phyloP scores from a whole-genome alignment of 2,797 vertebrate species.

The Simalia tracyae region DNA sequence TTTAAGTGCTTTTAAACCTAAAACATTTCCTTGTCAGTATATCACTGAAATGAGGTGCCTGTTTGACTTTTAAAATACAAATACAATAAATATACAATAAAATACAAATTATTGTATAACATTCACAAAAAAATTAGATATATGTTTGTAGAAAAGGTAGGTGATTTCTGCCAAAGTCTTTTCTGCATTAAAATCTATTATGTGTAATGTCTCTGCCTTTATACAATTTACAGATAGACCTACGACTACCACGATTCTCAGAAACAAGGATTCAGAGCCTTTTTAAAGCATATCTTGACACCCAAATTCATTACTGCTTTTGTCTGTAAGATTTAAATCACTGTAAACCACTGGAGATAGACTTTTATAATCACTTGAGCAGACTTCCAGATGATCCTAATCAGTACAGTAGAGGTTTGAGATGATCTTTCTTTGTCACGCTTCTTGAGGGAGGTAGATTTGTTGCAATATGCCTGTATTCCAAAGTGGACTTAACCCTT shows the following conservation, averaged over 20 bases:
- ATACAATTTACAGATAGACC: not conserved
- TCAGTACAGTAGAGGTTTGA: not conserved
- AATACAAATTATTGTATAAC: not conserved
- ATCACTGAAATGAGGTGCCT: no score
- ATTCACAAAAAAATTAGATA: not conserved
- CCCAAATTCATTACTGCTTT: constrained; percentile 15
- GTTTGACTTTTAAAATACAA: not conserved
- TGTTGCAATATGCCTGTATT: not conserved
- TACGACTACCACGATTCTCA: not conserved
- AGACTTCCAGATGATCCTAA: constrained; percentile 6
- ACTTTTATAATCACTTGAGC: constrained; percentile 21
- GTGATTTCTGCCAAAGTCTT: not conserved
- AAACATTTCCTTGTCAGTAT: not conserved
- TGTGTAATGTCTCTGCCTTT: not conserved
- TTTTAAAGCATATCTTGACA: not conserved
- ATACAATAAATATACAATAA: not conserved
- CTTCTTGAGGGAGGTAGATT: not conserved
- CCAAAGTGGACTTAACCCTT: not conserved
- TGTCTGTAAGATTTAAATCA: constrained; percentile 25
- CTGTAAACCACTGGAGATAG: not conserved
- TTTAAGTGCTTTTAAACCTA: not conserved
- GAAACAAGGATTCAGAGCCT: not conserved
- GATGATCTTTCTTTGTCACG: not conserved
- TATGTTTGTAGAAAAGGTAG: not conserved
- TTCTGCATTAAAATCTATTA: not conserved